Conservation (phyloP, 2,113 vertebrate genomes). For the Alaudala cheleensis region DNA sequence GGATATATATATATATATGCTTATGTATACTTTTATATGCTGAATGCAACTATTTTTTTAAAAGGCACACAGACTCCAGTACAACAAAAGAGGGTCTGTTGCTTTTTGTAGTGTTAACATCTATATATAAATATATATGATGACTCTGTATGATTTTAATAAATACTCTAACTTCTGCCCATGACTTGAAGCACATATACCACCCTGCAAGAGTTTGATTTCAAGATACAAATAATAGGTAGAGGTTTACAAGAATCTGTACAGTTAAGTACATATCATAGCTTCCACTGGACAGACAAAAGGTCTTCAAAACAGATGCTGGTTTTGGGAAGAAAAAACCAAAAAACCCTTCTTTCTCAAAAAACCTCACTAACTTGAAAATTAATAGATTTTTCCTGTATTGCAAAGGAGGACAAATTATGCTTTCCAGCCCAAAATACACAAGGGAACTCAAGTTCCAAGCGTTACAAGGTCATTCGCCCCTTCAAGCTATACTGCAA, state of each 20-base stretch:
- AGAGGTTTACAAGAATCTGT: background rate
- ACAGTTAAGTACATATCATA: background rate
- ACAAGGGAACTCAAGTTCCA: background rate
- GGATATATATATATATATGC: background rate
- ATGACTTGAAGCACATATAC: background rate
- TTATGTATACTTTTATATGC: background rate
- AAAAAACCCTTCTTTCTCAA: too few species aligned
- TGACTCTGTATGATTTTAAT: background rate
- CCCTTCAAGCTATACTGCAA: background rate
- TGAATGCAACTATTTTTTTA: background rate
- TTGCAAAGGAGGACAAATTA: background rate
- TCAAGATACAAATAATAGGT: background rate
- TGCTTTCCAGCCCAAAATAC: background rate
- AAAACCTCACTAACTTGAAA: background rate
- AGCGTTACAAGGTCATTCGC: background rate
- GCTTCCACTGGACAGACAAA: background rate
- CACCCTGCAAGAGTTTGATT: background rate
- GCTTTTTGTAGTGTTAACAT: background rate
- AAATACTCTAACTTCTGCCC: background rate
- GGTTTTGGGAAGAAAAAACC: background rate
- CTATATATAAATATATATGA: background rate
- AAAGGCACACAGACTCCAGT: background rate
- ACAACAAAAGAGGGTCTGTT: background rate
- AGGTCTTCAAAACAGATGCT: background rate
- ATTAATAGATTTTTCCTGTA: background rate